Base-by-base conservation (phyloP, 2,888 invertebrate genomes). In the Brachypalpus laphriformis region DNA sequence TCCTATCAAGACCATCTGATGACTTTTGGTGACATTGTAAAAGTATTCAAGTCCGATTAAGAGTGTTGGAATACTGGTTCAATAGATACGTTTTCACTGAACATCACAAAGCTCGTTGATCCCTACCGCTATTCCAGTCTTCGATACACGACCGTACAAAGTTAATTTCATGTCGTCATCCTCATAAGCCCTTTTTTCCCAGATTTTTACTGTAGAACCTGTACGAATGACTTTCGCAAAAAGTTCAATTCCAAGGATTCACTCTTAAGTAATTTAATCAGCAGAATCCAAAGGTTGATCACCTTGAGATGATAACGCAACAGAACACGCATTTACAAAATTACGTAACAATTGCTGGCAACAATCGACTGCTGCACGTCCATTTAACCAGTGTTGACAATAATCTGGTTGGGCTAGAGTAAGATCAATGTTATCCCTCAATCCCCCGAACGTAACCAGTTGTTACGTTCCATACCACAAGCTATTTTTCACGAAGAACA, bases 241-340 rank as follows among this genome's bases (percentile, higher is more conserved):
- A 31, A 37, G 25, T 47, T 57, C 40, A 45, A 42, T 34, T 42
- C 7, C 66, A 59, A 80, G 72, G 42, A 71, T 49, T 20, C n/a
- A 16, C 51, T 68, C 42, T 77, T 72, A 47, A 68, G 72, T 82
- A 45, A 66, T 40, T 65, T 40, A 61, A 81, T 56, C 25, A 28
- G n/a, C 28, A 70, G 25, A 20, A 56, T 7, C 37, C 3, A 75
- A 54, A 85, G 85, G 80, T 85, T 85, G 85, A 75, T 49, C 70
- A 85, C 80, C 85, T 81, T 75, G 85, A 71, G 61, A 34, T 31
- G 45, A 81, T 75, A 85, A 81, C 75, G 80, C 80, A 85, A 83
- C 63, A 66, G 54, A 70, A 80, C 80, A 70, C 57, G 54, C 65
- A 65, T 65, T 81, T 61, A 57, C 74, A 61, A 74, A 83, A 85